Conservation (phyloP, 2,888 invertebrate genomes). For the Tubulanus polymorphus region DNA sequence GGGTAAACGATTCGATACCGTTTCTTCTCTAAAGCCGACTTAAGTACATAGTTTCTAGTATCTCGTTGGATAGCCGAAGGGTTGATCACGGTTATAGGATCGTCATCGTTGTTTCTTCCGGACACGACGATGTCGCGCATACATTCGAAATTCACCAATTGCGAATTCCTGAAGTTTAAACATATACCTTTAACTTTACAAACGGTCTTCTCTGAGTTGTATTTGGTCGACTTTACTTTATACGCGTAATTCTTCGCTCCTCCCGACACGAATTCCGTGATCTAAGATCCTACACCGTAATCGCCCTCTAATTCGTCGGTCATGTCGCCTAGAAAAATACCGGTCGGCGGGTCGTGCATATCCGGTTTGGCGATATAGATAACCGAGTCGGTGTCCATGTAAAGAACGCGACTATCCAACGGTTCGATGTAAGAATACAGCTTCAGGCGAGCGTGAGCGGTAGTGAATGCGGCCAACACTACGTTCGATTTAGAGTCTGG, state of each 20-base stretch:
- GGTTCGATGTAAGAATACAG: not conserved
- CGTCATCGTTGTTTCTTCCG: not conserved
- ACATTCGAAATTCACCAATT: not conserved
- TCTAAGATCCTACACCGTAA: too few relatives aligned
- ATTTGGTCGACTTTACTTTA: not conserved
- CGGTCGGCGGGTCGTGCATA: conserved; percentile 20
- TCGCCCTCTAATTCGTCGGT: conserved; percentile 37
- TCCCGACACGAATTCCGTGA: not conserved
- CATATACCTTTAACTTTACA: conserved; percentile 1
- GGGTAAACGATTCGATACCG: not conserved
- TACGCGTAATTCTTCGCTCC: conserved; percentile 2
- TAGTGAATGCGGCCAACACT: not conserved
- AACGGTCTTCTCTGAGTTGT: not conserved
- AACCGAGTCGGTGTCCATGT: conserved; percentile 45
- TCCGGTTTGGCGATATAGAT: conserved; percentile 25
- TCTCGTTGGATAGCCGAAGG: not conserved
- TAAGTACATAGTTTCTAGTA: not conserved
- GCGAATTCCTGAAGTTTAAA: not conserved
- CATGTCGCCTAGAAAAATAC: conserved; percentile 36
- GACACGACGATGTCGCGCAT: not conserved
- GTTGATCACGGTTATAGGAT: not conserved
- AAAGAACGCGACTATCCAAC: conserved; percentile 27
- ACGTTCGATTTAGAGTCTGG: too few relatives aligned
- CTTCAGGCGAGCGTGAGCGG: not conserved
- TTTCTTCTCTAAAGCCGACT: not conserved